Evolutionary conservation across 2,797 vertebrate species (phyloP).

Genomic region (Spinus olivaceus): DNA sequence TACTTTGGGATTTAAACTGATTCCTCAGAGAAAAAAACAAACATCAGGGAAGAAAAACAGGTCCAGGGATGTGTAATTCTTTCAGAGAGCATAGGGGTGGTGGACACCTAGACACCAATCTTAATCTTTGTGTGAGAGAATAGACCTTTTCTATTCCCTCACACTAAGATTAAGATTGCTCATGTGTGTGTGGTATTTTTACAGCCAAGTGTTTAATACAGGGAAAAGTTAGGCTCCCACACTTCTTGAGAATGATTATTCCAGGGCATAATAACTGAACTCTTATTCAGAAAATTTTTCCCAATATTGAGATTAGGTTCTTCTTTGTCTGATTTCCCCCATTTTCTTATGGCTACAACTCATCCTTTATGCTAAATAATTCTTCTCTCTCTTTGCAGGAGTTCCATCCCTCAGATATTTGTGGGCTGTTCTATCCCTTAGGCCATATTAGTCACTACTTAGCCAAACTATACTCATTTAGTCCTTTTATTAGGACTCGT

Average conservation of each 20-base stretch:
- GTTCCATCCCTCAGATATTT: not conserved
- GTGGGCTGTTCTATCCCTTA: not conserved
- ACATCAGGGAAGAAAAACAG: not conserved
- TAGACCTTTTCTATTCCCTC: not conserved
- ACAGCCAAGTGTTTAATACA: not conserved
- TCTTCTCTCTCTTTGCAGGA: not conserved
- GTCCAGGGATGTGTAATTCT: not conserved
- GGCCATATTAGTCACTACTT: slow-evolving; percentile 16
- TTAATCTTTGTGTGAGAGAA: too few species aligned
- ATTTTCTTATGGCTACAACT: slow-evolving; percentile 3
- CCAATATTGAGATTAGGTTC: slow-evolving; percentile 26
- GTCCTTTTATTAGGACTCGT: not conserved
- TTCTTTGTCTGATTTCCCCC: not conserved
- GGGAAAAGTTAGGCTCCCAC: not conserved
- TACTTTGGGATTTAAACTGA: not conserved
- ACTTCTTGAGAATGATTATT: not conserved
- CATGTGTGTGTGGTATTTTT: not conserved
- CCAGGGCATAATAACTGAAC: not conserved
- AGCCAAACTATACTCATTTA: slow-evolving; percentile 11
- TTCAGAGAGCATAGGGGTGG: not conserved
- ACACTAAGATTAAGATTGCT: not conserved
- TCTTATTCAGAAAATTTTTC: not conserved
- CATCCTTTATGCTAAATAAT: slow-evolving; percentile 23
- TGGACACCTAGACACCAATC: not conserved
- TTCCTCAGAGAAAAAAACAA: not conserved